phyloP scores from a whole-genome alignment of 2,888 invertebrate genomes.

The Parnassius mnemosyne region DNA sequence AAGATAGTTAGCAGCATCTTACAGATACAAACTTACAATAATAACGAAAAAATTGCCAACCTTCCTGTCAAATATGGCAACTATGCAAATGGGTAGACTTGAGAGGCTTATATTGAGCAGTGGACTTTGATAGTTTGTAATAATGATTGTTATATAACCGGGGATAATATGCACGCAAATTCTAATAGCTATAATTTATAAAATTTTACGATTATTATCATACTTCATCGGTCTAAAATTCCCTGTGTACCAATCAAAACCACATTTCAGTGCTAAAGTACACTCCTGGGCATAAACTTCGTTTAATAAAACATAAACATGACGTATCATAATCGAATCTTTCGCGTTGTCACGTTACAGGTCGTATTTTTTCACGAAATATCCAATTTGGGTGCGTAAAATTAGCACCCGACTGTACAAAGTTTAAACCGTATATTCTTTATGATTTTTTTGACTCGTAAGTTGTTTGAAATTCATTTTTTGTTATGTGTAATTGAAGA shows the following conservation, averaged over 20 bases:
- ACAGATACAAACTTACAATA: too few species aligned
- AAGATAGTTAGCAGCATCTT: too few species aligned
- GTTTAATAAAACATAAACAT: conserved; percentile 34
- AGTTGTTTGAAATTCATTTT: conserved; percentile 20
- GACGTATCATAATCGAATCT: conserved; percentile 39
- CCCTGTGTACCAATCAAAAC: conserved; percentile 21
- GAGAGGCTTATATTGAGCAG: too few species aligned
- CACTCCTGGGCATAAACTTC: conserved; percentile 35
- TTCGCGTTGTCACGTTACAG: conserved; percentile 32
- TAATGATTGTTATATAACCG: not conserved
- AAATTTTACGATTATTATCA: conserved; percentile 24
- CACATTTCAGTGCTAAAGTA: conserved; percentile 21
- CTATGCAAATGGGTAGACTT: too few species aligned
- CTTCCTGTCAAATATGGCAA: too few species aligned
- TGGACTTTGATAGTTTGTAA: too few species aligned
- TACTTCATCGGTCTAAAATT: conserved; percentile 18
- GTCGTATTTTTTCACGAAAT: conserved; percentile 40
- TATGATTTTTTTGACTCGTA: conserved; percentile 31
- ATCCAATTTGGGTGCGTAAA: conserved; percentile 45
- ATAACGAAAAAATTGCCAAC: too few species aligned
- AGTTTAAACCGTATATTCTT: conserved; percentile 34
- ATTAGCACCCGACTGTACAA: conserved; percentile 44
- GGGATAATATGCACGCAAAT: not conserved
- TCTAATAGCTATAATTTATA: not conserved
- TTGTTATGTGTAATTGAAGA: conserved; percentile 25